Percentiles rank a stretch among this genome's conserved stretches.
phyloP scores from a whole-genome alignment of 2,888 invertebrate genomes.

The Lamellibrachia satsuma region DNA sequence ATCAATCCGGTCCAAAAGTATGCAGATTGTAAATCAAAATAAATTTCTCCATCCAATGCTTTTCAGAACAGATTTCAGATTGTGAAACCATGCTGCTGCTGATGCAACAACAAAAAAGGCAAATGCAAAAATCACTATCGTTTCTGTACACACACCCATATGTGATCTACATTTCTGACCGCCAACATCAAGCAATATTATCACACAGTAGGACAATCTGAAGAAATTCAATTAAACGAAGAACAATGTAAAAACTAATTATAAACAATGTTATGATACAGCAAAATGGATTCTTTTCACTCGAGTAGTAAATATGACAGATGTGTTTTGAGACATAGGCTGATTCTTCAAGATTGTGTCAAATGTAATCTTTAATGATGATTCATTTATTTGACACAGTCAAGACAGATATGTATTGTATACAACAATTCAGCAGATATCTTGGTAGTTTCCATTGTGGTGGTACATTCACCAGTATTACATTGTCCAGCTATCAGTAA shows the following conservation, averaged over 20 bases:
- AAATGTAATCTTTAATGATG: neutral
- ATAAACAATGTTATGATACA: neutral
- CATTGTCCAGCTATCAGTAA: neutral
- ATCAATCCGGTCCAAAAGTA: neutral
- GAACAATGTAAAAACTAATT: neutral
- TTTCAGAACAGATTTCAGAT: neutral
- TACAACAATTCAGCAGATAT: neutral
- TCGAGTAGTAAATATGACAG: neutral
- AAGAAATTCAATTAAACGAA: neutral
- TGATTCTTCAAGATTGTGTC: neutral
- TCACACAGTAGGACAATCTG: neutral
- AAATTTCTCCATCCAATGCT: neutral
- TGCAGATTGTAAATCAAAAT: conserved; percentile 8
- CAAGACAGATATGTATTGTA: neutral
- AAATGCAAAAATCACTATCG: neutral
- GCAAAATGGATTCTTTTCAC: neutral
- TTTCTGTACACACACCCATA: neutral
- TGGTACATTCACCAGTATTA: neutral
- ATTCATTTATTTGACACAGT: neutral
- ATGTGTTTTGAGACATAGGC: neutral
- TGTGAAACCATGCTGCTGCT: neutral
- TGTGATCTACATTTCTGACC: neutral
- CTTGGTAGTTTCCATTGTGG: neutral
- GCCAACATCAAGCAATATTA: neutral
- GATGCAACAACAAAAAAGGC: conserved; percentile 7